Evolutionary conservation across 2,888 invertebrate genomes (phyloP).

Genomic region (Biston betularia): DNA sequence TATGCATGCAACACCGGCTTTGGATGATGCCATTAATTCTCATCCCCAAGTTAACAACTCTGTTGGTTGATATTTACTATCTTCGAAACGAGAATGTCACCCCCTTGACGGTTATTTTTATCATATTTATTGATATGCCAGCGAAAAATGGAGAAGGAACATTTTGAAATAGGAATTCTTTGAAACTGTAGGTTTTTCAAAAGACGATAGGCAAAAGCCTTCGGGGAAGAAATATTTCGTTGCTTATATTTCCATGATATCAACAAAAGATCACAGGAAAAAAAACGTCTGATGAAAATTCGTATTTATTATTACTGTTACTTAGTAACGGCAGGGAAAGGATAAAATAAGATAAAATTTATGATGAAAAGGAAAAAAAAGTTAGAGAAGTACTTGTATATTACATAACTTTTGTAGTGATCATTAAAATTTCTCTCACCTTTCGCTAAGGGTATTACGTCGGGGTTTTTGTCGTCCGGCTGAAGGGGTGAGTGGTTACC

Average conservation of each 20-base stretch:
- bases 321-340: no score
- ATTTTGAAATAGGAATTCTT: conserved; percentile 4
- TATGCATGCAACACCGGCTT: conserved; percentile 21
- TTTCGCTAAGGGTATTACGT: conserved; percentile 95
- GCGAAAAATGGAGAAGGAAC: conserved; percentile 1
- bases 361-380: neutral
- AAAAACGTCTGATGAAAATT: neutral
- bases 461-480: conserved; percentile 95
- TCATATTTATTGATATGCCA: conserved; percentile 20
- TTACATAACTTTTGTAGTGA: neutral
- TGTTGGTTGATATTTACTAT: conserved; percentile 20
- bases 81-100: conserved; percentile 12
- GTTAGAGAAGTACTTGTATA: neutral
- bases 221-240: neutral
- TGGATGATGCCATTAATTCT: conserved; percentile 26
- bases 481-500: conserved; percentile 86
- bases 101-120: conserved; percentile 17
- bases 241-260: neutral
- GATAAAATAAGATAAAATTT: neutral
- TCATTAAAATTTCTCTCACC: conserved; percentile 78
- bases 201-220: neutral
- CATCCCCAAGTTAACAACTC: conserved; percentile 26
- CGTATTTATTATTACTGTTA: neutral
- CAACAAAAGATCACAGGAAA: neutral
- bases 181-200: neutral